A percentile compares a stretch with the other conserved stretches of the same genome.
Evolutionary conservation across 2,888 invertebrate species (phyloP).

Genomic region (Sesia apiformis): DNA sequence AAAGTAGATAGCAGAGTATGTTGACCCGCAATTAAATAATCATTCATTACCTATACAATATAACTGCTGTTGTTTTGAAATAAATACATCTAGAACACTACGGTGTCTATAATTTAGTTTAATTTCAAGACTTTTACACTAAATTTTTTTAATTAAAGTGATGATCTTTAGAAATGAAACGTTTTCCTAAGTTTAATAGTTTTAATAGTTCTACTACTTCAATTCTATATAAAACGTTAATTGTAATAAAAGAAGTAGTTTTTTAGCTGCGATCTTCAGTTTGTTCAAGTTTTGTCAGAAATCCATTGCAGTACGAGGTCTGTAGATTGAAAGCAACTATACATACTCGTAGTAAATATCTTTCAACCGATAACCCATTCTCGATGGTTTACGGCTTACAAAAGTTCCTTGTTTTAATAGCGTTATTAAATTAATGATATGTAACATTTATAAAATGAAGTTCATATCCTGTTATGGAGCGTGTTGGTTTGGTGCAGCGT

Average conservation of each 20-base stretch:
- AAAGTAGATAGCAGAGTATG: constrained; percentile 23
- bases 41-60: constrained; percentile 28
- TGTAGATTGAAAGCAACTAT: too few species aligned
- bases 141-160: not conserved
- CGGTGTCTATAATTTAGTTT: not conserved
- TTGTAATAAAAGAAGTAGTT: too few species aligned
- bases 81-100: constrained; percentile 2
- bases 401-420: constrained; percentile 35
- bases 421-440: constrained; percentile 50
- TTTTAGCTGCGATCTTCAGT: too few species aligned
- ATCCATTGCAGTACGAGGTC: too few species aligned
- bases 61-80: constrained; percentile 22
- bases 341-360: not conserved
- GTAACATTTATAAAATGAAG: constrained; percentile 37
- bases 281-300: too few species aligned
- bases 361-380: constrained; percentile 6
- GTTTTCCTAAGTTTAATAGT: not conserved
- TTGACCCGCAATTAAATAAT: constrained; percentile 54
- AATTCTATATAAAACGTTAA: too few species aligned
- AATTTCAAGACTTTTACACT: not conserved
- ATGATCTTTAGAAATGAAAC: not conserved
- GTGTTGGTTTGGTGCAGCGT: constrained; percentile 12
- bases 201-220: not conserved
- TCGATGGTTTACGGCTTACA: constrained; percentile 19
- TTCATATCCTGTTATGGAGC: constrained; percentile 25